Evolutionary conservation across 2,888 invertebrate genomes (phyloP), one percentile per base, ranked within the genome.

Genomic region (Apodemia zela): DNA sequence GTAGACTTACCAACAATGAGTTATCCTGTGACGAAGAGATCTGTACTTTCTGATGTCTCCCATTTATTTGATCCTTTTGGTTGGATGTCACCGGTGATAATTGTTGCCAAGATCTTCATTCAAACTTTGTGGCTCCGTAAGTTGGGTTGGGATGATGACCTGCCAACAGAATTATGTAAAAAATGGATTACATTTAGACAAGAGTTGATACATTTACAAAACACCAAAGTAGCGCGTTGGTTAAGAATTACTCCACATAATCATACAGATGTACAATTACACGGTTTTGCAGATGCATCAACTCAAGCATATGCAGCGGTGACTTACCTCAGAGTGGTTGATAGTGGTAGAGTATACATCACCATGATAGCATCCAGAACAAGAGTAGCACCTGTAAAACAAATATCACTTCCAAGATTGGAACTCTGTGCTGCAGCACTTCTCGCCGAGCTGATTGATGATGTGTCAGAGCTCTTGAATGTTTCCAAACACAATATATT

Each of bases 351-450:
- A 33, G 33, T 33, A 33, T 33, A 33, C 33, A 33, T 33, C 6
- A 33, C 33, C 33, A 4, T 33, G 33, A 3, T 33, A 33, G 33
- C 33, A 33, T 33, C 33, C 33, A 33, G 33, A 33, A 33, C 0
- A 2, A 72, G 64, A 42, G 71, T 73, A 13, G 69, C 72, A 0
- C 73, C 72, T 3, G 35, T 72, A 3, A 73, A 72, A 63, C 68
- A 69, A 63, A n/a, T 72, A 13, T 63, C 70, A 7, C 54, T 73
- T 13, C 73, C 72, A 5, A 63, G 63, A 21, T 57, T 73, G 2
- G 72, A 74, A 47, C 65, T 73, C 0, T 72, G 71, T 62, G 73
- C 62, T 1, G 72, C 73, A 8, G 65, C 67, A 13, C 35, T 74
- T 13, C 38, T 71, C 1, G 59, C 63, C 0, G 62, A 64, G 38